Conservation (phyloP, 2,888 invertebrate genomes). For the Nudaria mundana region DNA sequence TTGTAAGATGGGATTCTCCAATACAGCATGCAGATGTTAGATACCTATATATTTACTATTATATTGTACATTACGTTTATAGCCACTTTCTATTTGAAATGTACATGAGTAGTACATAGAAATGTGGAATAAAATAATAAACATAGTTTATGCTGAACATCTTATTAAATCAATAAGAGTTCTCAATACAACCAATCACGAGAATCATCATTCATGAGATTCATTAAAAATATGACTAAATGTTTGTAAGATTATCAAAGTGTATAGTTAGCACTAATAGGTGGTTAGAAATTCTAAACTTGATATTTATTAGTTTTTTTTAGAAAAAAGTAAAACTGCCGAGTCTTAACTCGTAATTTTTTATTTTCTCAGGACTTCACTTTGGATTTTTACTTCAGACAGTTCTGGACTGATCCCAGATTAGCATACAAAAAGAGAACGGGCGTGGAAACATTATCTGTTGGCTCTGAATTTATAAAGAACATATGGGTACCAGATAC, state of each 20-base stretch:
- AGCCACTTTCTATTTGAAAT: constrained; percentile 10
- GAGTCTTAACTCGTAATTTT: too few species aligned
- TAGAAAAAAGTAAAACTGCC: too few species aligned
- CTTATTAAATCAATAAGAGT: too few species aligned
- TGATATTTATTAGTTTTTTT: too few species aligned
- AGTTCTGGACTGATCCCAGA: constrained; percentile 98
- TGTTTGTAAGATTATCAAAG: not conserved
- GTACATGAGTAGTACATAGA: constrained; percentile 10
- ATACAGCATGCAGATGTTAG: constrained; percentile 59
- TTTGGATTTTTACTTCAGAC: constrained; percentile 99
- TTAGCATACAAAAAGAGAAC: constrained; percentile 94
- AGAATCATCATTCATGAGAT: too few species aligned
- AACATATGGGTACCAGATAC: constrained; percentile 99
- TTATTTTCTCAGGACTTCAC: constrained; percentile 91
- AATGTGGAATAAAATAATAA: constrained; percentile 10
- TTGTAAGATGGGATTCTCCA: constrained; percentile 32
- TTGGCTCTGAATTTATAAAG: constrained; percentile 97
- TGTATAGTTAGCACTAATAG: constrained; percentile 17
- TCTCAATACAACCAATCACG: too few species aligned
- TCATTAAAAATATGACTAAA: not conserved
- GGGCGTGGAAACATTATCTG: constrained; percentile 94
- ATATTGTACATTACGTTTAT: constrained; percentile 19
- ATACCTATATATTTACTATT: constrained; percentile 49
- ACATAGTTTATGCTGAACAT: too few species aligned
- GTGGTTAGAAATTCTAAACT: too few species aligned